Base-by-base conservation (phyloP, 2,797 vertebrate genomes). In the Pogonophryne albipinna region DNA sequence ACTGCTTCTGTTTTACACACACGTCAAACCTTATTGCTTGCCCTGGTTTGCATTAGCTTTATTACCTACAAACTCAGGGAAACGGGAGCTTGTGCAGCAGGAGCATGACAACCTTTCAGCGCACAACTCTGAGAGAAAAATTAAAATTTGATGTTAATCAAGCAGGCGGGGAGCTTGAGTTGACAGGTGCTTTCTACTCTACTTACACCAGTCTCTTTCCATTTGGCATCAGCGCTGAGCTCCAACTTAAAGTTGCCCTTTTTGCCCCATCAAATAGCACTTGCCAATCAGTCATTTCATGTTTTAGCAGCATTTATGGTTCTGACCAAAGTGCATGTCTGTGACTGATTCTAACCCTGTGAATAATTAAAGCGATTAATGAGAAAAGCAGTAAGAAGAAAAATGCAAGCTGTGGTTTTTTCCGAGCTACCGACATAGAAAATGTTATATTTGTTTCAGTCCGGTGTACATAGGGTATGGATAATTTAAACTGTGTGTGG, bases 121-220 rank as follows among this genome's bases (percentile, higher is more conserved):
- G 91, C 88, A 91, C 94, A 94, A 96, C 96, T 97, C 94, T 95
- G 95, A 96, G 93, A 96, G 95, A 94, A 91, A 95, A 96, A 99
- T 99, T 97, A 98, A 99, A 98, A 96, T 99, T 99, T 99, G 95
- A 99, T 99, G 97, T 96, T 98, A 98, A 98, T 99, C 97, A 98
- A 96, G 95, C 91, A 91, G 94, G 92, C 94, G 84, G 95, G 93
- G 95, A 97, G 97, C 96, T 94, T 95, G 95, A 97, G 95, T 94
- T 98, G 98, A 99, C 97, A 98, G 97, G 96, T 96, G 96, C 96
- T 97, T 98, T 98, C 97, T 99, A 97, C 95, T 96, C 97, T 97
- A 97, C 96, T 98, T 98, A 97, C 94, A 95, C 95, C 97, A 96
- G 97, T 99, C 98, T 96, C 95, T 92, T 96, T 96, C 94, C 93